These are phyloP conservation scores for Rugalucina vietnamica DNA, from an alignment of 2,888 invertebrate genomes.

Conservation along the genomic window DNA sequence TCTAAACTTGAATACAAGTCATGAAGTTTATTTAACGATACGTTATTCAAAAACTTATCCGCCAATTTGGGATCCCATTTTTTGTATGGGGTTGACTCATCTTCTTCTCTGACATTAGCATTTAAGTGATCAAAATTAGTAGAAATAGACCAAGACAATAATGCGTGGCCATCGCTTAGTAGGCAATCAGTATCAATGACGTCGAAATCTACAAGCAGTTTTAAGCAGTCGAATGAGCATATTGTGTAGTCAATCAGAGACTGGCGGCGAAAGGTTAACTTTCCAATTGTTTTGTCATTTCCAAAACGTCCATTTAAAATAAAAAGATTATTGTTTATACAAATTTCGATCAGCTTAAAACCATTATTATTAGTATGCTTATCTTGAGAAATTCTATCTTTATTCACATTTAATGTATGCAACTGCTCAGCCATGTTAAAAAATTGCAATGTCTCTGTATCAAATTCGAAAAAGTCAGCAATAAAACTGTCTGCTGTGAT, in stretches of 20 bases:
- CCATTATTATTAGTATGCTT: not conserved
- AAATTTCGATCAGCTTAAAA: not conserved
- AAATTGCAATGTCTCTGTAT: not conserved
- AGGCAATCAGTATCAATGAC: not conserved
- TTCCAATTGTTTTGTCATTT: not conserved
- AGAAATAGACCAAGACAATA: too few species aligned
- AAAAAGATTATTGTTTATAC: not conserved
- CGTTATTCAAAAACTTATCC: too few species aligned
- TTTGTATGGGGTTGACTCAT: too few species aligned
- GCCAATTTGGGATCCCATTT: too few species aligned
- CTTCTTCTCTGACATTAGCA: too few species aligned
- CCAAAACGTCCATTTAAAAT: not conserved
- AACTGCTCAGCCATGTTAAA: not conserved
- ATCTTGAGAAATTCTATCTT: not conserved
- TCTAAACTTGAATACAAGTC: too few species aligned
- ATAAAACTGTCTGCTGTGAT: not conserved
- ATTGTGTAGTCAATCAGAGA: not conserved
- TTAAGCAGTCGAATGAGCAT: too few species aligned
- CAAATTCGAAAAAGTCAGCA: not conserved
- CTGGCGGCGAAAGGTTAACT: not conserved
- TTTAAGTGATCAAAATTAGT: too few species aligned
- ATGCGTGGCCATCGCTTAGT: not conserved
- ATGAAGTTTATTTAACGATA: too few species aligned
- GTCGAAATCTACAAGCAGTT: not conserved
- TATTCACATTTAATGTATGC: not conserved